phyloP scores from a whole-genome alignment of 2,888 invertebrate genomes.

The Ectobius pallidus region DNA sequence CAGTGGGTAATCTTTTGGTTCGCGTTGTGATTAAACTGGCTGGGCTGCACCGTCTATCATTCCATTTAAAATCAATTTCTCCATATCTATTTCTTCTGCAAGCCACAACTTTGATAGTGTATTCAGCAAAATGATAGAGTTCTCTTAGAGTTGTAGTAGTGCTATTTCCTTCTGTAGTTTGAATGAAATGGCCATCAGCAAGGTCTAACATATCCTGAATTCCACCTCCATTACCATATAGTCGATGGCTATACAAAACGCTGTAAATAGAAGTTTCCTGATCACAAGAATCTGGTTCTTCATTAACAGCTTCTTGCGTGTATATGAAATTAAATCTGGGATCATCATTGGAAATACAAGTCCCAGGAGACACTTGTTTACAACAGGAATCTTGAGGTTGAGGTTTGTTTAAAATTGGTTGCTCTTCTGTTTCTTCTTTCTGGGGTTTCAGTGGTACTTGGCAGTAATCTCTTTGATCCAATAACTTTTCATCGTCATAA shows the following conservation, averaged over 20 bases:
- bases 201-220: slow-evolving; percentile 7
- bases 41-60: slow-evolving; percentile 56
- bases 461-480: slow-evolving; percentile 57
- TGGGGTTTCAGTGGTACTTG: slow-evolving; percentile 48
- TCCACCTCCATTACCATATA: slow-evolving; percentile 25
- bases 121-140: slow-evolving; percentile 64
- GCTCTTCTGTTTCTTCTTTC: not conserved
- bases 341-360: slow-evolving; percentile 5
- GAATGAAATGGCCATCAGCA: not conserved
- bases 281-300: slow-evolving; percentile 17
- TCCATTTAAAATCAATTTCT: slow-evolving; percentile 43
- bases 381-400: not conserved
- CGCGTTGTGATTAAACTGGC: slow-evolving; percentile 56
- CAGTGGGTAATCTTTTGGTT: slow-evolving; percentile 55
- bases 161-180: slow-evolving; percentile 5
- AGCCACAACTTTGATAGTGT: slow-evolving; percentile 65
- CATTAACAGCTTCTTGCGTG: slow-evolving; percentile 11
- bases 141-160: slow-evolving; percentile 49
- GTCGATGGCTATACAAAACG: slow-evolving; percentile 13
- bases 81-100: slow-evolving; percentile 57
- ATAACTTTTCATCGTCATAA: slow-evolving; percentile 47
- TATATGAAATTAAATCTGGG: slow-evolving; percentile 24
- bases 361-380: not conserved
- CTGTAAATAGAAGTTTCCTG: slow-evolving; percentile 24
- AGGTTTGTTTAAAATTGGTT: not conserved